Evolutionary conservation across 2,797 vertebrate genomes (phyloP).

Genomic region (Pelochelys cantorii): DNA sequence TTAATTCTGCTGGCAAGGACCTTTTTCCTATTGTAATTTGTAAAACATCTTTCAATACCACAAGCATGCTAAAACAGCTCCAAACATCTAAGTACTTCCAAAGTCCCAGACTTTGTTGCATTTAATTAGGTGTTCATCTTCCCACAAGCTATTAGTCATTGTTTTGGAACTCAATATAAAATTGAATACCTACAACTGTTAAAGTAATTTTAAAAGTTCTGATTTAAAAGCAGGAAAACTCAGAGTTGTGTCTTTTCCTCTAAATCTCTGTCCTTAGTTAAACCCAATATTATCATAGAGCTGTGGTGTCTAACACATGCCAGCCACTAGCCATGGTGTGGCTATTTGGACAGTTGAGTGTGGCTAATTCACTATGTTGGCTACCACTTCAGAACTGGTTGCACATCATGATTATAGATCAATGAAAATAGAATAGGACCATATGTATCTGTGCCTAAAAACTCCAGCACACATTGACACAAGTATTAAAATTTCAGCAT

Average conservation of each 20-base stretch:
- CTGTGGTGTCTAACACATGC: too few relatives aligned
- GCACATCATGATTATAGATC: background rate
- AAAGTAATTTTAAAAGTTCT: background rate
- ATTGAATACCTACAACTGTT: slow-evolving; percentile 8
- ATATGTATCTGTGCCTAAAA: background rate
- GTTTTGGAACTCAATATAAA: slow-evolving; percentile 44
- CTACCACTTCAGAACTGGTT: too few relatives aligned
- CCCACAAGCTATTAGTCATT: slow-evolving; percentile 44
- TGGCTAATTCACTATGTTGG: too few relatives aligned
- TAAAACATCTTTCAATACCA: slow-evolving; percentile 51
- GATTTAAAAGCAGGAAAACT: background rate
- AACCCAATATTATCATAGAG: background rate
- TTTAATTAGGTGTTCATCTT: slow-evolving; percentile 57
- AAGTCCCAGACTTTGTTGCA: slow-evolving; percentile 43
- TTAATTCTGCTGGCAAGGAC: slow-evolving; percentile 66
- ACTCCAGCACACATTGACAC: background rate
- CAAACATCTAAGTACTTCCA: slow-evolving; percentile 44
- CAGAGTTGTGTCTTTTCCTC: background rate
- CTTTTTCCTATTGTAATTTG: slow-evolving; percentile 60
- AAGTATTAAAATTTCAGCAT: background rate
- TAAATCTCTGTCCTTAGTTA: slow-evolving; percentile 13
- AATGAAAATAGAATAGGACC: background rate
- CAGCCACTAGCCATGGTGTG: too few relatives aligned
- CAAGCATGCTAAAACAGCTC: slow-evolving; percentile 62
- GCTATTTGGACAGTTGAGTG: too few relatives aligned